Conservation (phyloP, 2,113 vertebrate genomes). For the Menura novaehollandiae region DNA sequence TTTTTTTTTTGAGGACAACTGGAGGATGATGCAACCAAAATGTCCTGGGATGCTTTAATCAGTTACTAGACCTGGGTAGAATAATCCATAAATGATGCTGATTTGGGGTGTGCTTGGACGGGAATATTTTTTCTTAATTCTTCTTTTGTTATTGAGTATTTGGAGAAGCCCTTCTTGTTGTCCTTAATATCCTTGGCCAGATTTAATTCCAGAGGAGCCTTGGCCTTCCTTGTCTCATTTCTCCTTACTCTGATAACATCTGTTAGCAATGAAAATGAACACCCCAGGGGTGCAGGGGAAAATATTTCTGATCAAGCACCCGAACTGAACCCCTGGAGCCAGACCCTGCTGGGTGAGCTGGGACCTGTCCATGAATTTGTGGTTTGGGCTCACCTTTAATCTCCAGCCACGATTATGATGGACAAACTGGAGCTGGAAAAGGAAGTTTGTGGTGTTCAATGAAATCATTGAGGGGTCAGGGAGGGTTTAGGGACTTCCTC, state of each 20-base stretch:
- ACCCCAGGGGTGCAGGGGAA: fast-evolving
- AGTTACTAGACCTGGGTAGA: neutral
- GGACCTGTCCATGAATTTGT: neutral
- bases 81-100: neutral
- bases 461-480: neutral
- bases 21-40: neutral
- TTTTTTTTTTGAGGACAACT: neutral
- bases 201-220: neutral
- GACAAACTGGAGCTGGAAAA: neutral
- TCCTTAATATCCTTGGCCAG: neutral
- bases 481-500: neutral
- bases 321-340: neutral
- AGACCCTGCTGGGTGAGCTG: neutral
- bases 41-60: neutral
- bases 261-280: neutral
- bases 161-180: neutral
- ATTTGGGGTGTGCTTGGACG: neutral
- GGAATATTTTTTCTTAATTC: neutral
- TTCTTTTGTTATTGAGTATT: neutral
- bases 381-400: neutral
- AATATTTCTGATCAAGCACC: neutral
- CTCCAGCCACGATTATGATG: neutral
- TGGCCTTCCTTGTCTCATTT: neutral
- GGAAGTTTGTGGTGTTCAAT: fast-evolving
- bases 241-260: no score